Base-by-base conservation (phyloP, 1,140 invertebrate genomes). In the Lordiphosa stackelbergi region DNA sequence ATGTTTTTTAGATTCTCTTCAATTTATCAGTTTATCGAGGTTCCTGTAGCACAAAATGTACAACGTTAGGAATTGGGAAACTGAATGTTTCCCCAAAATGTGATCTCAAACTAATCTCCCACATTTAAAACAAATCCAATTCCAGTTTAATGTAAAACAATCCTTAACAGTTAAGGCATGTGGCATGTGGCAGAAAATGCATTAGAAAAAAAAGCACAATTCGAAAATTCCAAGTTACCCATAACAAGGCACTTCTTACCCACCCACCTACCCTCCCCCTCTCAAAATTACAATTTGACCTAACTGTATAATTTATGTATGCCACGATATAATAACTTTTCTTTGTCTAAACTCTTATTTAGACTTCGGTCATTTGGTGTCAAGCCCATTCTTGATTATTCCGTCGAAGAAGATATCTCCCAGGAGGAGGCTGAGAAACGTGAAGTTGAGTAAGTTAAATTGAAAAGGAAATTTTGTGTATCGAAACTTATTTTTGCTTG, bases 301-400 rank as follows among this genome's bases (percentile, higher is more conserved):
- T 24, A 24, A 2, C 38, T 41, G 19, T 24, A 4, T 24, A 6
- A 5, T 10, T 34, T 12, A 31, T 31, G 28, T 31, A 31, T 6
- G 22, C 5, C 28, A 31, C 28, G 5, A 0, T 31, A 5, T 9
- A 34, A 13, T 13, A 10, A 5, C 10, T 59, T 52, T 47, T 42
- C 43, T 43, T 54, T 53, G 34, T 60, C 46, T 53, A 45, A 60
- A 16, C 8, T 4, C 34, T 51, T 43, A 16, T 38, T 19, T 38
- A 86, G 95, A 83, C 90, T 99, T 68, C 91, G 93, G 31, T 94
- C 95, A 40, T 99, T 98, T 89, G 98, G 98, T 12, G 98, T 99
- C 4, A 99, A 99, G 88, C 96, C 97, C 2, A 99, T 99, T 87
- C 92, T 99, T 24, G 98, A 99, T 89, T 99, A 99, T 89, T 98